These are phyloP conservation scores for Capra hircus DNA, from an alignment of 2,113 vertebrate genomes.

Conservation along the genomic window DNA sequence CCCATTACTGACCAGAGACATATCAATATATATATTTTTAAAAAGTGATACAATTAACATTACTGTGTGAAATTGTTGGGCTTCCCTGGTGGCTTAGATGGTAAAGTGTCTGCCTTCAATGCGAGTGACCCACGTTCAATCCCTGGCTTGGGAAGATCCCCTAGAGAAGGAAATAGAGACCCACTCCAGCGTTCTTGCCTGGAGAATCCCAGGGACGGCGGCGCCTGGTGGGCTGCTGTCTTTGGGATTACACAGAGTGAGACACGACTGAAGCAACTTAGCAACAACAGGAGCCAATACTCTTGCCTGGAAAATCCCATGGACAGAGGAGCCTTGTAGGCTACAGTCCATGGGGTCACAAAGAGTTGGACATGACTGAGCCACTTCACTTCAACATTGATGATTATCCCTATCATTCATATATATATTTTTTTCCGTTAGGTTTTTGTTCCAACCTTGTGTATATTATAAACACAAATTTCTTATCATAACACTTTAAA, in stretches of 20 bases:
- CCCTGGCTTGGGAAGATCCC: background rate
- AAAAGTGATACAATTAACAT: background rate
- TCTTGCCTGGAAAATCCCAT: too few species aligned
- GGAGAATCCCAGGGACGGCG: too few species aligned
- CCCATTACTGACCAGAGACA: background rate
- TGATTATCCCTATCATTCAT: background rate
- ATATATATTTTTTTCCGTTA: background rate
- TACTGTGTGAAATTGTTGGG: background rate
- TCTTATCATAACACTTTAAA: background rate
- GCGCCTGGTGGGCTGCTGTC: too few species aligned
- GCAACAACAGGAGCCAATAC: too few species aligned
- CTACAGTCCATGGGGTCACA: background rate
- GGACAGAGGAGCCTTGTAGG: too few species aligned
- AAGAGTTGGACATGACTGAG: background rate
- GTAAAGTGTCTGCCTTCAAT: background rate
- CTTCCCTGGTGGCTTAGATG: background rate
- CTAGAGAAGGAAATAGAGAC: background rate
- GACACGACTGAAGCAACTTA: too few species aligned
- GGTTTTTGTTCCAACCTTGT: background rate
- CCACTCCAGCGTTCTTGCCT: background rate
- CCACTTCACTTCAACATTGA: background rate
- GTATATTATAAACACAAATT: background rate
- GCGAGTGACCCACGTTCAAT: accelerated
- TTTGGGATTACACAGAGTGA: too few species aligned
- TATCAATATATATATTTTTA: background rate